Base-by-base conservation (phyloP, 1,140 invertebrate genomes). In the Antheraea mylitta region DNA sequence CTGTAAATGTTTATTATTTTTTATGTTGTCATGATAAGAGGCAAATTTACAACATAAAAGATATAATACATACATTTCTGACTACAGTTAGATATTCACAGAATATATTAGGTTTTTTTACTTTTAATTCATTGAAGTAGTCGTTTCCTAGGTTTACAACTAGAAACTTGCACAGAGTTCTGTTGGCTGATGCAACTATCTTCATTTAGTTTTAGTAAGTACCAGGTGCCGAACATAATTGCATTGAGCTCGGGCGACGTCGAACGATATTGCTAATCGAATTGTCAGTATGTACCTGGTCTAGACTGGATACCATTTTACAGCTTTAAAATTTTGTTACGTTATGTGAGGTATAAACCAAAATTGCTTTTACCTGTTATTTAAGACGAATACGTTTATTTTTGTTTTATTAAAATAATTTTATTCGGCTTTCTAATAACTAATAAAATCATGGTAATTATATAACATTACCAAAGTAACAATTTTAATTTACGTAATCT, bases 221-320 rank as follows among this genome's bases (percentile, higher is more conserved):
- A 68, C 64, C 75, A 77, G 78, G 71, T 75, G 78, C 73, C 16
- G 53, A 58, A 66, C 62, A 72, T 79, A 79, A 79, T 79, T 79
- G 71, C 75, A 79, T 79, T 73, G 65, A 70, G 66, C 65, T 60
- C 68, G 61, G 60, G 59, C 61, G 64, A 70, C 73, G 68, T 60
- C 66, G 64, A 73, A 66, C 76, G 76, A 73, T 76, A 73, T 67
- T 67, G 69, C 72, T 80, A 78, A 80, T 78, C 71, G 76, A 80
- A 66, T 78, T 79, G 58, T 45, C 59, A 61, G 65, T 64, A 68
- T 73, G 16, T 53, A 67, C 64, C 64, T 48, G 64, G 36, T 13
- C 37, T 18, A 65, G 64, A 36, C 59, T 58, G 45, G 6, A 53
- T 53, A 53, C 59, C 53, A 22, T 61, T 63, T 64, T 66, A 38